These are phyloP conservation scores for Cherax destructor DNA, from an alignment of 1,140 invertebrate genomes.

Conservation along the genomic window DNA sequence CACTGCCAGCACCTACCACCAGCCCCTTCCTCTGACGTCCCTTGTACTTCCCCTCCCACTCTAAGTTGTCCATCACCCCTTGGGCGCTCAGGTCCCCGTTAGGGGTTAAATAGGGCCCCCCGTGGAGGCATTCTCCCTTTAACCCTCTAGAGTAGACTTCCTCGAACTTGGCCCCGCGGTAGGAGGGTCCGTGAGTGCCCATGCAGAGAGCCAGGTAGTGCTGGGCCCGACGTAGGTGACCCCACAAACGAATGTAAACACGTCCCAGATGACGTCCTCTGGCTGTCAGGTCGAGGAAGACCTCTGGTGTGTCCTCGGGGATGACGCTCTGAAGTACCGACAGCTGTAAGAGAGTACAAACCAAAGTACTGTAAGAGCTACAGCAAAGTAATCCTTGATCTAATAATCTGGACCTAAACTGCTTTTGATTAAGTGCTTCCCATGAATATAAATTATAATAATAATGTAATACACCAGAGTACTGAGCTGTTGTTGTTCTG, in stretches of 20 bases:
- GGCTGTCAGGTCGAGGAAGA: constrained; percentile 40
- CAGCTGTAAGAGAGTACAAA: constrained; percentile 1
- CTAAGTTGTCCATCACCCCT: constrained; percentile 36
- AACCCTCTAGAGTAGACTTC: constrained; percentile 53
- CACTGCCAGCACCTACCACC: constrained; percentile 54
- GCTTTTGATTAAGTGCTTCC: too few relatives aligned
- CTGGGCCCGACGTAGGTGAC: constrained; percentile 53
- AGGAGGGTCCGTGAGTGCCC: constrained; percentile 49
- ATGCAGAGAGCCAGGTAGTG: constrained; percentile 57
- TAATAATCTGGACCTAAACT: too few relatives aligned
- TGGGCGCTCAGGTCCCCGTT: constrained; percentile 26
- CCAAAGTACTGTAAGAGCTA: too few relatives aligned
- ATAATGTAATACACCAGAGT: too few relatives aligned
- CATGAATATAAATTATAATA: too few relatives aligned
- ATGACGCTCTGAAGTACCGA: constrained; percentile 48
- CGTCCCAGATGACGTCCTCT: constrained; percentile 30
- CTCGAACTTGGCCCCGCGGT: constrained; percentile 50
- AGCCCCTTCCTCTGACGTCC: constrained; percentile 12
- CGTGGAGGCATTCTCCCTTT: constrained; percentile 53
- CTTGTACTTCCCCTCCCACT: constrained; percentile 57
- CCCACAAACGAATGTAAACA: constrained; percentile 49
- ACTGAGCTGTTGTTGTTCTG: not conserved
- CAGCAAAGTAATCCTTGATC: too few relatives aligned
- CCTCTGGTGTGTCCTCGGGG: constrained; percentile 43
- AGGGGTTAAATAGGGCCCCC: constrained; percentile 27